Evolutionary conservation across 2,888 invertebrate genomes (phyloP), one percentile per base, ranked within the genome.

Genomic region (Callimorpha dominula): DNA sequence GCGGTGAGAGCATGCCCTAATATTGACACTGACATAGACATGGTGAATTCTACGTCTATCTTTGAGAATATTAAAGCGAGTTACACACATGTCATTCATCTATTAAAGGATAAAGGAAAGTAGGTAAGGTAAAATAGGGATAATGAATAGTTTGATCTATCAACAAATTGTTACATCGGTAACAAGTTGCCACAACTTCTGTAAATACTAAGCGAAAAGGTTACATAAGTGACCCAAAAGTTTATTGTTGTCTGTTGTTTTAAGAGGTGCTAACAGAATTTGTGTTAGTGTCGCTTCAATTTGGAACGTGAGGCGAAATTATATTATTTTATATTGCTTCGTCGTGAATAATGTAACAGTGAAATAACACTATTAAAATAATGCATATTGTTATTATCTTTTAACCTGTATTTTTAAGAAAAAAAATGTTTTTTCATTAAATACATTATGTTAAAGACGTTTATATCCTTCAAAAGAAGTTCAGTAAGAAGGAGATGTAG

Each of bases 181-280:
- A 74, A 78, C 74, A 80, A 80, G 75, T 81, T 81, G 80, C 81
- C 77, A 74, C 70, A 70, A 73, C 68, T 75, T 73, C 73, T 62
- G 78, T 70, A 65, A 74, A 69, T 77, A 66, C 70, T 68, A 46
- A 14, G 50, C 49, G 17, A 72, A 71, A 67, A 72, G 77, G 73
- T 78, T 80, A 75, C 9, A 15, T 80, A 73, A 72, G 71, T 46
- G 78, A 81, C 81, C 81, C 80, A 73, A 79, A 81, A 81, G 76
- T 81, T 81, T 80, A 80, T 72, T 43, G 72, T 66, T 64, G 62
- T 70, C 71, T 71, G 57, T 63, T 81, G 73, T 80, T 78, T 68
- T 70, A 73, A 74, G 77, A 74, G 71, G 75, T 76, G 77, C 69
- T 73, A 72, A 74, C 70, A 70, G 71, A 75, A 74, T 78, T 78